Evolutionary conservation across 2,888 invertebrate species (phyloP).

Genomic region (Pinctada fucata): DNA sequence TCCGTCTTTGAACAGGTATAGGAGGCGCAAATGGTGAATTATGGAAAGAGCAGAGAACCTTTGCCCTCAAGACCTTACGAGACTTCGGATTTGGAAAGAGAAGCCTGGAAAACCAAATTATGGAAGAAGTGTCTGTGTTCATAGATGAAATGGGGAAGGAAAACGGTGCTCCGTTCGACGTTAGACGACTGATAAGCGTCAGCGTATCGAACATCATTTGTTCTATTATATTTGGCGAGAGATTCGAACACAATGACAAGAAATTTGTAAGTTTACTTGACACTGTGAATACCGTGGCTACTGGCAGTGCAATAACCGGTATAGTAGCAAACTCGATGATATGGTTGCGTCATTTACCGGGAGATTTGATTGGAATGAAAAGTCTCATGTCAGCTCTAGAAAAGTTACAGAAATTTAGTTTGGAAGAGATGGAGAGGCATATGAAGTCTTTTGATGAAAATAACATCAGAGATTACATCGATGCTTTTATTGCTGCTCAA

Average conservation of each 20-base stretch:
- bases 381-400: too few relatives aligned
- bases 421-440: neutral
- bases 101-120: slow-evolving; percentile 49
- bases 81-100: slow-evolving; percentile 55
- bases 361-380: too few relatives aligned
- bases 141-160: slow-evolving; percentile 41
- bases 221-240: slow-evolving; percentile 53
- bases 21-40: slow-evolving; percentile 45
- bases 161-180: slow-evolving; percentile 45
- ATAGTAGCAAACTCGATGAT: too few relatives aligned
- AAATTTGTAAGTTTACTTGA: slow-evolving; percentile 42
- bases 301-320: slow-evolving; percentile 16
- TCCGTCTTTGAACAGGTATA: slow-evolving; percentile 30
- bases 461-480: neutral
- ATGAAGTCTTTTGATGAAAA: slow-evolving; percentile 4
- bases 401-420: neutral
- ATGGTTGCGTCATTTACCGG: too few relatives aligned
- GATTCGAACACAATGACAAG: slow-evolving; percentile 55
- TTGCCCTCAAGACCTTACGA: slow-evolving; percentile 46
- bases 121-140: slow-evolving; percentile 49
- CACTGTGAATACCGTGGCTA: slow-evolving; percentile 37
- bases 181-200: slow-evolving; percentile 39
- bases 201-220: slow-evolving; percentile 58
- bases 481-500: slow-evolving; percentile 6
- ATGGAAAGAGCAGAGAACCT: slow-evolving; percentile 58